Evolutionary conservation across 2,113 vertebrate species (phyloP).

Genomic region (Piprites chloris): DNA sequence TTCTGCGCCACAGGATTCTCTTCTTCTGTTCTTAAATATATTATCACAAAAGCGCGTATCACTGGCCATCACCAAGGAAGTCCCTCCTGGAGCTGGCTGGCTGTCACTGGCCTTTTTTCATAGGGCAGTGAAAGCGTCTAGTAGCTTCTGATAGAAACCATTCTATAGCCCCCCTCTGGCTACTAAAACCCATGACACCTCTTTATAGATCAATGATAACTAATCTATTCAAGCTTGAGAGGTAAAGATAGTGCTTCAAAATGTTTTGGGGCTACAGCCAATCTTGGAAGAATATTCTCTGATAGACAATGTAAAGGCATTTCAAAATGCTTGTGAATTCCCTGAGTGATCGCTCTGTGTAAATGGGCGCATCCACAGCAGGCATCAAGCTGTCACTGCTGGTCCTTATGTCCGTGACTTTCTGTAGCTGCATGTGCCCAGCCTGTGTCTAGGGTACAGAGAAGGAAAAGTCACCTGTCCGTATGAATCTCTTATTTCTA

Average conservation of each 20-base stretch:
- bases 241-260: background rate
- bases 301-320: background rate
- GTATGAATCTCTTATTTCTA: background rate
- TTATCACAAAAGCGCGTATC: too few relatives aligned
- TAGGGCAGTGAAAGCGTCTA: too few relatives aligned
- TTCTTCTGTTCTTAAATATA: too few relatives aligned
- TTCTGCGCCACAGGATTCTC: too few relatives aligned
- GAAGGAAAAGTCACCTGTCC: background rate
- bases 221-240: background rate
- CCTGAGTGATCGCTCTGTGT: background rate
- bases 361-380: accelerated
- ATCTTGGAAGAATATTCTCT: background rate
- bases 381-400: background rate
- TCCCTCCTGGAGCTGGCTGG: too few relatives aligned
- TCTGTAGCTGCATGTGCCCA: too few relatives aligned
- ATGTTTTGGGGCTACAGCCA: background rate
- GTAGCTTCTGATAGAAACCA: too few relatives aligned
- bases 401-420: background rate
- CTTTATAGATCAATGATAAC: too few relatives aligned
- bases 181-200: too few relatives aligned
- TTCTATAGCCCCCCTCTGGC: too few relatives aligned
- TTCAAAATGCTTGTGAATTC: background rate
- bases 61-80: too few relatives aligned
- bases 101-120: too few relatives aligned
- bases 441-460: accelerated